Evolutionary conservation across 2,113 vertebrate species (phyloP), one percentile per base, ranked within the genome.

Genomic region (Heterotilapia buettikoferi): DNA sequence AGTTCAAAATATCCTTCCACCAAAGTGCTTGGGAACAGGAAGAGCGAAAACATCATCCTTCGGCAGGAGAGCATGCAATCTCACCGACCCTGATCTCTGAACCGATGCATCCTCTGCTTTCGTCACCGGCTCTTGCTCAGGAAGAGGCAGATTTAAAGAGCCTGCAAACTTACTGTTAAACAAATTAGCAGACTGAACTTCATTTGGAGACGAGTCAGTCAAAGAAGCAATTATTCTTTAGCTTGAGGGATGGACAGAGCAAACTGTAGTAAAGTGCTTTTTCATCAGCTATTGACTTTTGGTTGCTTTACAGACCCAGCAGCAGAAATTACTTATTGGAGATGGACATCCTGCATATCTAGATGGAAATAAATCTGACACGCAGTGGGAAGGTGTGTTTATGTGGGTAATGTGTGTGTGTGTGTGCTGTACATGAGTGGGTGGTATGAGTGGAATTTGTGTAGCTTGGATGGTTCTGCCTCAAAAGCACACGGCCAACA

Each of bases 221-320:
- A 84, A 66, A 89, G 76, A 86, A 47, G 86, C 88, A 76, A 47
- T 87, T 56, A 7, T 33, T 83, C 76, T 53, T 19, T 5, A 11
- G 82, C 83, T 66, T 33, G 45, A 82, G 31, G 63, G 83, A 89
- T 54, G 80, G 82, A 59, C 26, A 14, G 50, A 78, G 56, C 1
- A 19, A 88, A 84, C 31, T 57, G 79, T 33, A 88, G 81, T 84
- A 84, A 87, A 91, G 85, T 82, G 86, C 85, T 87, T 92, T 90
- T 94, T 91, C 92, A 88, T 92, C 87, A 85, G 50, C 56, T 86
- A 94, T 93, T 61, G 90, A 95, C 92, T 91, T 87, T 85, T 47
- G 54, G 61, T 54, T 82, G 38, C 85, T 90, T 90, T 82, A 82
- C 83, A 88, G 86, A 90, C 84, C 80, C 54, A 68, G 84, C 88